phyloP scores from a whole-genome alignment of 2,797 vertebrate genomes.

The Oryzias sinensis region DNA sequence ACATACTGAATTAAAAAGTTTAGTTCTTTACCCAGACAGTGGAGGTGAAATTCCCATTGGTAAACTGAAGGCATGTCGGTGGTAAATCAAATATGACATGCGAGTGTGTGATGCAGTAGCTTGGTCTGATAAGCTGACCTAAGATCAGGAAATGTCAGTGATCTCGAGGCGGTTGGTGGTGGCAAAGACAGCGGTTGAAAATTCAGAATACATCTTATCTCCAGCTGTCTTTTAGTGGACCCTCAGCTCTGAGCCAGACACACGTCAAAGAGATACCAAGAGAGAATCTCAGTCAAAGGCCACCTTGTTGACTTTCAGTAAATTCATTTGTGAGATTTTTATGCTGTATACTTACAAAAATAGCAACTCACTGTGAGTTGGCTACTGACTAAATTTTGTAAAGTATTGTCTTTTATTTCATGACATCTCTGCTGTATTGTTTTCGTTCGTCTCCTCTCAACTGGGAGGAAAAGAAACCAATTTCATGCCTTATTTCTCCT shows the following conservation, averaged over 20 bases:
- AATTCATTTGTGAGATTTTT: conserved; percentile 12
- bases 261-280: conserved; percentile 34
- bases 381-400: not conserved
- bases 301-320: conserved; percentile 24
- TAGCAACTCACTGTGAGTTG: conserved; percentile 1
- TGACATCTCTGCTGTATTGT: not conserved
- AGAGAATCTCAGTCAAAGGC: conserved; percentile 37
- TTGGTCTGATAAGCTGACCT: conserved; percentile 33
- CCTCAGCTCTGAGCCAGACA: conserved; percentile 38
- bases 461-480: not conserved
- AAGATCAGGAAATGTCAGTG: conserved; percentile 24
- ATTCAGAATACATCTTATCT: conserved; percentile 55
- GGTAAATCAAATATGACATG: conserved; percentile 31
- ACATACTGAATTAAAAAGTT: too few relatives aligned
- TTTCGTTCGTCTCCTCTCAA: not conserved
- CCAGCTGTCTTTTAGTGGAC: conserved; percentile 35
- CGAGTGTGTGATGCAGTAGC: conserved; percentile 14
- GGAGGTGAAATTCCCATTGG: not conserved
- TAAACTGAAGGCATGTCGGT: conserved; percentile 7
- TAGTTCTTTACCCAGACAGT: too few relatives aligned
- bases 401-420: too few relatives aligned
- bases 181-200: conserved; percentile 18
- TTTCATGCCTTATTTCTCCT: not conserved
- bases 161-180: conserved; percentile 32
- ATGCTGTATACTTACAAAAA: conserved; percentile 16